Percentiles rank a stretch among this genome's conserved stretches.
These are phyloP conservation scores for Dunckerocampus dactyliophorus DNA, from an alignment of 2,113 vertebrate genomes.

Conservation along the genomic window DNA sequence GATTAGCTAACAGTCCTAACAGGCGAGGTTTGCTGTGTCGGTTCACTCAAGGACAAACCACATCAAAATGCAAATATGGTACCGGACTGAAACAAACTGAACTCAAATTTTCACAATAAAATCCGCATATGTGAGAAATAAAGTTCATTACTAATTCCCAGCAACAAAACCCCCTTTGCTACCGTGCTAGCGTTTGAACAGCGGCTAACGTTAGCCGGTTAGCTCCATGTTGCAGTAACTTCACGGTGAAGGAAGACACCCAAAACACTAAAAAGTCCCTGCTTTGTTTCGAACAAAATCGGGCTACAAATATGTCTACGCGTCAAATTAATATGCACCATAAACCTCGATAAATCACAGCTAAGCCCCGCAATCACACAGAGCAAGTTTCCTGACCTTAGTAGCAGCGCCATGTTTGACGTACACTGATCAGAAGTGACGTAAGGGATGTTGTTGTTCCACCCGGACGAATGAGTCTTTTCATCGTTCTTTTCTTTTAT, in stretches of 20 bases:
- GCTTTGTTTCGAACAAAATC: fast-evolving
- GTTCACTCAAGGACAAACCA: slow-evolving; percentile 4
- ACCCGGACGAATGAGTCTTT: neutral
- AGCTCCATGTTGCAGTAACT: neutral
- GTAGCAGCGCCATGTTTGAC: slow-evolving; percentile 68
- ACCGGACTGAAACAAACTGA: neutral
- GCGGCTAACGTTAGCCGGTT: neutral
- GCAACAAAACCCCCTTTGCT: neutral
- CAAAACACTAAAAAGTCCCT: neutral
- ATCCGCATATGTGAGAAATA: neutral
- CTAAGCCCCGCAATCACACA: neutral
- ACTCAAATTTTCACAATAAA: neutral
- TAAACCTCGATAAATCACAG: neutral
- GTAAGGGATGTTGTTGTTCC: slow-evolving; percentile 34
- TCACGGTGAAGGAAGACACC: no score
- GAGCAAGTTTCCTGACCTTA: slow-evolving; percentile 61
- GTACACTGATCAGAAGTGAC: slow-evolving; percentile 55
- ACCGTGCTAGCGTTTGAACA: neutral
- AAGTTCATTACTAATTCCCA: neutral
- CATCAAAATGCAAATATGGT: neutral
- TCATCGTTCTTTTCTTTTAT: no score
- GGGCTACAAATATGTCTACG: fast-evolving
- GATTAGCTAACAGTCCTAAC: no score
- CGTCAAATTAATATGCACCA: fast-evolving
- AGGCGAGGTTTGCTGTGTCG: no score